These are phyloP conservation scores for Sarotherodon lohbergeri DNA, from an alignment of 2,113 vertebrate species.

Conservation along the genomic window DNA sequence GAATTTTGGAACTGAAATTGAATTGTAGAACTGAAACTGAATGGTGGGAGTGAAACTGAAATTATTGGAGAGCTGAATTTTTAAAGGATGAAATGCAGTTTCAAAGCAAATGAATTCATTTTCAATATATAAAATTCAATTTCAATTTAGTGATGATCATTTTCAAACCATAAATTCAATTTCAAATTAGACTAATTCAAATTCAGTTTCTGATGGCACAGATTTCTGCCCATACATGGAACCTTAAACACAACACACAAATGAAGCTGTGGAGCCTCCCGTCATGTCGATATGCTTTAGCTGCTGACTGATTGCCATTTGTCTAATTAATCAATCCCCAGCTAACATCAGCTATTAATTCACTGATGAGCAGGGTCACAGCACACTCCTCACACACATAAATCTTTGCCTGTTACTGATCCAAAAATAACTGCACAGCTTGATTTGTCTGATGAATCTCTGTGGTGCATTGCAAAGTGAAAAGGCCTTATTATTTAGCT, in stretches of 20 bases:
- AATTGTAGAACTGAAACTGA: too few species aligned
- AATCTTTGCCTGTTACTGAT: conserved; percentile 41
- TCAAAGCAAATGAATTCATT: too few species aligned
- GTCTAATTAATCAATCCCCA: conserved; percentile 73
- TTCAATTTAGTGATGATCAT: too few species aligned
- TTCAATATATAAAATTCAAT: too few species aligned
- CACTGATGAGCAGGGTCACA: conserved; percentile 51
- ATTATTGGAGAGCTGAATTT: too few species aligned
- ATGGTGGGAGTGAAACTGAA: too few species aligned
- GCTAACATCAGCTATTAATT: conserved; percentile 59
- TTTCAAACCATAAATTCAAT: too few species aligned
- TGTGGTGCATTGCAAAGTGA: background rate
- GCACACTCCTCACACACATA: conserved; percentile 28
- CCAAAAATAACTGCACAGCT: conserved; percentile 27
- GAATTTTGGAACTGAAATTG: too few species aligned
- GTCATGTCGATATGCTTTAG: conserved; percentile 73
- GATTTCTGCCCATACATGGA: background rate
- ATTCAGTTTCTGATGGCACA: too few species aligned
- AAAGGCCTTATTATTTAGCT: background rate
- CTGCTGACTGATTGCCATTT: conserved; percentile 71
- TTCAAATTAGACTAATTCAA: too few species aligned
- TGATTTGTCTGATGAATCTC: background rate
- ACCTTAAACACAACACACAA: conserved; percentile 59
- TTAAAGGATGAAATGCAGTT: too few species aligned
- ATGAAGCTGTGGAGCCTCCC: conserved; percentile 68